phyloP scores from a whole-genome alignment of 2,888 invertebrate genomes.

The Hemithea aestivaria region DNA sequence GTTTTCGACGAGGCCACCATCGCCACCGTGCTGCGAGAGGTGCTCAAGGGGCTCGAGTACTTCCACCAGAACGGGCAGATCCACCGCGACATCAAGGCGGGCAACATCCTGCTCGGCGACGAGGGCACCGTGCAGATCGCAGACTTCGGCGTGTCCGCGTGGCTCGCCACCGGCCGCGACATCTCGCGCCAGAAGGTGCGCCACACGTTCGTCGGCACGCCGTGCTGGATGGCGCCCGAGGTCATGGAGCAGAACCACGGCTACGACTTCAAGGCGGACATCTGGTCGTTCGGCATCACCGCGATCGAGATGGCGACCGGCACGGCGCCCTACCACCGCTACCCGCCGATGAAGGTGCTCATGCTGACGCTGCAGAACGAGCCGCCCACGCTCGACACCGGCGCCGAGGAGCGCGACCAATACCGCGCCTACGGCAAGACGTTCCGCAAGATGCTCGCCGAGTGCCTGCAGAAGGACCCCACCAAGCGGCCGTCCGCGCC shows the following conservation, averaged over 20 bases:
- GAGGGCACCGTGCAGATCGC: conserved; percentile 99
- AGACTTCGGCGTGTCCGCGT: conserved; percentile 99
- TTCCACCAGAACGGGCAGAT: conserved; percentile 98
- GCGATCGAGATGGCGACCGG: conserved; percentile 99
- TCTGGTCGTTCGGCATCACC: conserved; percentile 93
- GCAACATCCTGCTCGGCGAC: conserved; percentile 94
- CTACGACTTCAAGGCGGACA: conserved; percentile 98
- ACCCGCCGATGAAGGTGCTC: conserved; percentile 99
- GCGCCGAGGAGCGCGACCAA: conserved; percentile 98
- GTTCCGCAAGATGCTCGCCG: conserved; percentile 97
- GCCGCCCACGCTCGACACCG: conserved; percentile 97
- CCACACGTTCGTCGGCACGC: conserved; percentile 99
- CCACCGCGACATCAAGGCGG: conserved; percentile 85
- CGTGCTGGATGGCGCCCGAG: conserved; percentile 99
- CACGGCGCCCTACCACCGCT: conserved; percentile 99
- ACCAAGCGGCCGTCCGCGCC: conserved; percentile 97
- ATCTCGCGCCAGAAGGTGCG: conserved; percentile 96
- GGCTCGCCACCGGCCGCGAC: conserved; percentile 98
- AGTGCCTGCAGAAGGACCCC: conserved; percentile 98
- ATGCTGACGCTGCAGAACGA: conserved; percentile 99
- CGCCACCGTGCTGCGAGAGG: conserved; percentile 97
- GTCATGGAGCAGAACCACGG: conserved; percentile 99
- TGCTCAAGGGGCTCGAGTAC: conserved; percentile 98
- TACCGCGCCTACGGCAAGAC: conserved; percentile 99
- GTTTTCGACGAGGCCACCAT: conserved; percentile 99